Conservation (phyloP, 2,797 vertebrate genomes). For the Prunella strophiata region DNA sequence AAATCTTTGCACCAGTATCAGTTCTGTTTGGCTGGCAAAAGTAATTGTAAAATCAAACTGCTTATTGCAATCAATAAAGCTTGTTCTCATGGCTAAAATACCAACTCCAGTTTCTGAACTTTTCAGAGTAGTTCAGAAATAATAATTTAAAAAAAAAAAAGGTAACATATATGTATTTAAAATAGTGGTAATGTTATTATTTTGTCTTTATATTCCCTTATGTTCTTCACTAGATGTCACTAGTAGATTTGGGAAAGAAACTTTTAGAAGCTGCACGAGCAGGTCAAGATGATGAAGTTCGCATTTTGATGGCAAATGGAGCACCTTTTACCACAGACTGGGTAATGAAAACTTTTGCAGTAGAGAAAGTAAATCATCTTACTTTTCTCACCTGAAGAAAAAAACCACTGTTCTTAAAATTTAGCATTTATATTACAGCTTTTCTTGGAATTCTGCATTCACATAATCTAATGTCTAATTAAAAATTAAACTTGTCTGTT, state of each 20-base stretch:
- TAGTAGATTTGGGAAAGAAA: slow-evolving; percentile 92
- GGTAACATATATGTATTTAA: background rate
- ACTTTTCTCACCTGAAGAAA: background rate
- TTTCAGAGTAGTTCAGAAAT: background rate
- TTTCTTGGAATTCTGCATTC: background rate
- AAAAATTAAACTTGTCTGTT: background rate
- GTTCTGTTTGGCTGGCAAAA: background rate
- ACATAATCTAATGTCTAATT: background rate
- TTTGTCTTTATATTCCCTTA: slow-evolving; percentile 53
- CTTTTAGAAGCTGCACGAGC: slow-evolving; percentile 89
- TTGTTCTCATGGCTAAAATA: background rate
- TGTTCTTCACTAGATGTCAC: slow-evolving; percentile 85
- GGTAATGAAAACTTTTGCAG: slow-evolving; percentile 73
- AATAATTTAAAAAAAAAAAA: background rate
- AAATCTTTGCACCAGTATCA: background rate
- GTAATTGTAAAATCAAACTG: background rate
- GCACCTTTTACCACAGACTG: slow-evolving; percentile 90
- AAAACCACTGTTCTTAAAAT: background rate
- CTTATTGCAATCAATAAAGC: background rate
- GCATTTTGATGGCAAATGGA: slow-evolving; percentile 89
- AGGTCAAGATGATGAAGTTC: slow-evolving; percentile 89
- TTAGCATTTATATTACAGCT: background rate
- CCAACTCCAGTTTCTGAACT: background rate
- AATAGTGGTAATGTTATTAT: background rate
- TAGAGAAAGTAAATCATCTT: background rate